Conservation (phyloP, 2,888 invertebrate genomes). For the Microdon myrmicae region DNA sequence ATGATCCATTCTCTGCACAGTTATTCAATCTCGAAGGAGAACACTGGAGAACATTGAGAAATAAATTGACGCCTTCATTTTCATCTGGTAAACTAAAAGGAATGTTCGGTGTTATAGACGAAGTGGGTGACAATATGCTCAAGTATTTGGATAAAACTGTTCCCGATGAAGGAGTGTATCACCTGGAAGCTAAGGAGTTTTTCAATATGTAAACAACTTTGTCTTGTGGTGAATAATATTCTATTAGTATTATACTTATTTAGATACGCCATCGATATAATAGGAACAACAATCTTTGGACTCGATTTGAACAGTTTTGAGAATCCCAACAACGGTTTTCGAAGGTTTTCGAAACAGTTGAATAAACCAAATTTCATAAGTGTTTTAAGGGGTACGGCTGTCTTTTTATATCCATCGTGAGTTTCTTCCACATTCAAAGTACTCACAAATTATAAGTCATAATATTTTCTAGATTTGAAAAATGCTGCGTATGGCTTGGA, state of each 20-base stretch:
- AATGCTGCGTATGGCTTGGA: conserved; percentile 54
- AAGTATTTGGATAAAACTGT: conserved; percentile 63
- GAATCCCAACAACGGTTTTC: conserved; percentile 62
- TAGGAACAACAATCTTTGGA: conserved; percentile 68
- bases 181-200: conserved; percentile 67
- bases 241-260: background rate
- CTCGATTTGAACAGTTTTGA: conserved; percentile 65
- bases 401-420: conserved; percentile 60
- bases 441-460: background rate
- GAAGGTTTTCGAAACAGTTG: conserved; percentile 54
- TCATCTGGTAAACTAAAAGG: conserved; percentile 75
- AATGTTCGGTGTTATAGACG: conserved; percentile 72
- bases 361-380: conserved; percentile 23
- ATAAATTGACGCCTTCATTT: conserved; percentile 75
- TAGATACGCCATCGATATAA: conserved; percentile 68
- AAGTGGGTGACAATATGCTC: conserved; percentile 70
- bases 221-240: background rate
- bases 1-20: conserved; percentile 72
- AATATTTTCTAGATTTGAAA: conserved; percentile 53
- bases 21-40: conserved; percentile 67
- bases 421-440: conserved; percentile 24
- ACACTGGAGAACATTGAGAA: conserved; percentile 73
- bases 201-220: conserved; percentile 56
- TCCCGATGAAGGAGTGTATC: conserved; percentile 59
- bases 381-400: conserved; percentile 53